A percentile compares a stretch with the other conserved stretches of the same genome.
Conservation (phyloP, 2,888 invertebrate species). For the Perdita meconis region DNA sequence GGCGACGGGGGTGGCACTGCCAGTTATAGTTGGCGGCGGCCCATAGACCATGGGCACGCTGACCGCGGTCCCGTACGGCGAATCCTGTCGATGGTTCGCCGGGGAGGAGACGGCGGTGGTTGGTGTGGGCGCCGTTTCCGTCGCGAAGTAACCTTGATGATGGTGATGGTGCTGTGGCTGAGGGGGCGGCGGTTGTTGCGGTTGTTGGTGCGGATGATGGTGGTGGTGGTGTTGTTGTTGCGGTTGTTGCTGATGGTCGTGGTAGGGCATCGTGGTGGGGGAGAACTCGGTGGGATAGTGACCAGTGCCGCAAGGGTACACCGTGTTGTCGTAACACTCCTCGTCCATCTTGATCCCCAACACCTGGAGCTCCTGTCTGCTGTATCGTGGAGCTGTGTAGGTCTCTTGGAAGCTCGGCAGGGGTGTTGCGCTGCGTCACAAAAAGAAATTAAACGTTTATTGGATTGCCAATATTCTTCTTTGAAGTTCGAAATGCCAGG, state of each 20-base stretch:
- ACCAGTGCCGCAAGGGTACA: slow-evolving; percentile 76
- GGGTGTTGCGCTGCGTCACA: slow-evolving; percentile 85
- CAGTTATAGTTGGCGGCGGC: slow-evolving; percentile 74
- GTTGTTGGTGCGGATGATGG: slow-evolving; percentile 70
- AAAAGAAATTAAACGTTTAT: slow-evolving; percentile 31
- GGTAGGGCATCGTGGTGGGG: slow-evolving; percentile 72
- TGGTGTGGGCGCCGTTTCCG: slow-evolving; percentile 75
- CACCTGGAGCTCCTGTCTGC: slow-evolving; percentile 87
- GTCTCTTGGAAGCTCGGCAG: slow-evolving; percentile 96
- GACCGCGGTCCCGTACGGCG: slow-evolving; percentile 69
- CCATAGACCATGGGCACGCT: slow-evolving; percentile 80
- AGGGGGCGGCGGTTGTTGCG: slow-evolving; percentile 68
- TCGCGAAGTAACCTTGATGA: slow-evolving; percentile 75
- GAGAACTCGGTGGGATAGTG: slow-evolving; percentile 78
- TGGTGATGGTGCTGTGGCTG: slow-evolving; percentile 83
- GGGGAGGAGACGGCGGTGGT: slow-evolving; percentile 83
- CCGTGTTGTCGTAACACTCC: slow-evolving; percentile 89
- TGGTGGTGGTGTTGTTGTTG: slow-evolving; percentile 85
- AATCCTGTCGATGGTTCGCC: slow-evolving; percentile 77
- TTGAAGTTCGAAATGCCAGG: slow-evolving; percentile 15
- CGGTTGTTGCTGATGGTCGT: slow-evolving; percentile 82
- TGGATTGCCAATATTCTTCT: not conserved
- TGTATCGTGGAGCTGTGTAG: slow-evolving; percentile 90
- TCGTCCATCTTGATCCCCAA: slow-evolving; percentile 94
- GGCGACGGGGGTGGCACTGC: slow-evolving; percentile 82